Conservation (phyloP, 37 sponge, comb jelly and placozoan species). For the Corticium candelabrum region DNA sequence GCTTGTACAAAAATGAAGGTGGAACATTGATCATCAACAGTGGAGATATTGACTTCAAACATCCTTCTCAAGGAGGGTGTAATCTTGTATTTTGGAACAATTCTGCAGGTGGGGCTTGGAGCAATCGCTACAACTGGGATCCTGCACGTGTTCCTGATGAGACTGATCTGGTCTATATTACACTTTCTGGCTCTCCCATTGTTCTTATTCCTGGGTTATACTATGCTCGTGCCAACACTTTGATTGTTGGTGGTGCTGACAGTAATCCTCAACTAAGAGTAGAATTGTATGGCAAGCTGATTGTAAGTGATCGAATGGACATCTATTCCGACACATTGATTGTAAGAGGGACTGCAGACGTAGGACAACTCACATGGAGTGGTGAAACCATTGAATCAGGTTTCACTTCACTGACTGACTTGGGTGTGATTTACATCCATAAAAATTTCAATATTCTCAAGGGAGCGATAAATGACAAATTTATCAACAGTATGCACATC, state of each 20-base stretch:
- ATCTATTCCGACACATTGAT: neutral
- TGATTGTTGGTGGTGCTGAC: neutral
- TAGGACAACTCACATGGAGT: neutral
- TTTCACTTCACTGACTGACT: neutral
- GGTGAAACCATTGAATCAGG: neutral
- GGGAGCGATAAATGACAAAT: neutral
- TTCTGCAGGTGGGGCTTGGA: neutral
- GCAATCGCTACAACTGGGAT: neutral
- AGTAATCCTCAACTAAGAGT: neutral
- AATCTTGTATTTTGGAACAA: constrained; percentile 1
- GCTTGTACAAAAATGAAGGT: neutral
- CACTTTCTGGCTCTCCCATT: neutral
- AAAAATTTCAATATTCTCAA: neutral
- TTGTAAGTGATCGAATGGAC: neutral
- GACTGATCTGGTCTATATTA: neutral
- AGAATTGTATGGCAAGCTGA: neutral
- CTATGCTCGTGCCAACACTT: neutral
- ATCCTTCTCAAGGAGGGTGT: neutral
- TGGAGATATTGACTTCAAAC: neutral
- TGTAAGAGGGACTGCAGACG: neutral
- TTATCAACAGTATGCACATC: neutral
- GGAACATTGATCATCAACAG: neutral
- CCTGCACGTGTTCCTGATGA: neutral
- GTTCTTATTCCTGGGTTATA: neutral
- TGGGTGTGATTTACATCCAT: neutral